Conservation (phyloP, 2,797 vertebrate species). For the Crocidura indochinensis region DNA sequence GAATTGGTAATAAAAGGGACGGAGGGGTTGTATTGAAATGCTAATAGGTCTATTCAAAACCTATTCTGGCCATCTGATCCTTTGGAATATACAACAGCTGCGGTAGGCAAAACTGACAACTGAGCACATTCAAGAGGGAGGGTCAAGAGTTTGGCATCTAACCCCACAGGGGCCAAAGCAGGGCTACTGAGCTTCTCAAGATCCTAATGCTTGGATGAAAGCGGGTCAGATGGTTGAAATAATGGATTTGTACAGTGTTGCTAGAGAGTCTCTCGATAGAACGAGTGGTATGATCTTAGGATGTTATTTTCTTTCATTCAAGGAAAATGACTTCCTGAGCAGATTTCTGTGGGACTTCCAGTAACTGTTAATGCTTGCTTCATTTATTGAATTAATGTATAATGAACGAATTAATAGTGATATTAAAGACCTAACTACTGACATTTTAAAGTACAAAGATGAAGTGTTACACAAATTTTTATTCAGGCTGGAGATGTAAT, state of each 20-base stretch:
- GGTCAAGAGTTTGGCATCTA: conserved; percentile 77
- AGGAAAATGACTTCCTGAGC: neutral
- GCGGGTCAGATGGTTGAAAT: conserved; percentile 67
- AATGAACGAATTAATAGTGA: conserved; percentile 11
- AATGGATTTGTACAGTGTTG: neutral
- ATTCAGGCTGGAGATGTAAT: neutral
- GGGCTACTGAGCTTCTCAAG: conserved; percentile 16
- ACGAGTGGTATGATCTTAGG: neutral
- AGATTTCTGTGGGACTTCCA: conserved; percentile 15
- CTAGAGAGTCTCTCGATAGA: neutral
- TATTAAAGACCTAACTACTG: neutral
- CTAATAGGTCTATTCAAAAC: conserved; percentile 84
- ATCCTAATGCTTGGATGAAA: conserved; percentile 40
- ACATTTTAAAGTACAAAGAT: neutral
- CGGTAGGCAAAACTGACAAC: conserved; percentile 71
- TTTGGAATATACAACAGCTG: conserved; percentile 77
- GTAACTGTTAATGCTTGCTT: neutral
- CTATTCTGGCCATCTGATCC: conserved; percentile 82
- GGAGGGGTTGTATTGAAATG: conserved; percentile 83
- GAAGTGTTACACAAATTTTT: neutral
- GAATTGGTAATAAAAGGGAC: conserved; percentile 88
- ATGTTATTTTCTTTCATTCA: neutral
- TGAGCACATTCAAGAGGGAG: conserved; percentile 55
- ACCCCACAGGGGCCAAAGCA: neutral
- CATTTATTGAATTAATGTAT: conserved; percentile 16